A percentile compares a stretch with the other conserved stretches of the same genome.
These are phyloP conservation scores for Notarius quadriscutis DNA, from an alignment of 2,113 vertebrate species.

Conservation along the genomic window DNA sequence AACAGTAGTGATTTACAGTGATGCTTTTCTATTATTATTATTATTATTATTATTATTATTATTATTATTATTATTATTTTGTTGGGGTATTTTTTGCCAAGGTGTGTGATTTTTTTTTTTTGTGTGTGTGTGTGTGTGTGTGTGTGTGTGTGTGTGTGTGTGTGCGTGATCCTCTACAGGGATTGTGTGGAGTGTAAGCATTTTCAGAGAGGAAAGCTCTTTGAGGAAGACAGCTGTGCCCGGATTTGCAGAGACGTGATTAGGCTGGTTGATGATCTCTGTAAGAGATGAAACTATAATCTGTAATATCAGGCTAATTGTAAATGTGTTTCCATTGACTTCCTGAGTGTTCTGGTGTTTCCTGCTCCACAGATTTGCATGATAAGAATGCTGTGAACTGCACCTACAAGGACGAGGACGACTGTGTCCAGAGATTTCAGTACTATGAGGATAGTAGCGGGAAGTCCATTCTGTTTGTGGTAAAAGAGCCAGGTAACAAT, in stretches of 20 bases:
- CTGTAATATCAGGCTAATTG: neutral
- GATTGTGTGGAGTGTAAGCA: slow-evolving; percentile 95
- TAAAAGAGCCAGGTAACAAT: slow-evolving; percentile 87
- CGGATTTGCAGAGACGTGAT: slow-evolving; percentile 91
- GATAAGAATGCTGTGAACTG: slow-evolving; percentile 91
- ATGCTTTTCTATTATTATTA: neutral
- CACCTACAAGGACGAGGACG: slow-evolving; percentile 92
- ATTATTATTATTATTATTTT: too few relatives aligned
- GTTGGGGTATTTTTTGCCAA: neutral
- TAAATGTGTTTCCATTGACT: neutral
- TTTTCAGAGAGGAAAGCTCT: slow-evolving; percentile 82
- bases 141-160: neutral
- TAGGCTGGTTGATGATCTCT: slow-evolving; percentile 77
- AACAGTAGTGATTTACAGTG: neutral
- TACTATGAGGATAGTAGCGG: slow-evolving; percentile 94
- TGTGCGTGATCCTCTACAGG: slow-evolving; percentile 65
- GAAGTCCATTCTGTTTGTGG: slow-evolving; percentile 87
- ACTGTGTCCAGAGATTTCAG: slow-evolving; percentile 91
- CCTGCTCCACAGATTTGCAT: slow-evolving; percentile 65
- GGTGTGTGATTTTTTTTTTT: neutral
- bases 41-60: too few relatives aligned
- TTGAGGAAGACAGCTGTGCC: slow-evolving; percentile 80
- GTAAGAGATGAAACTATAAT: slow-evolving; percentile 66
- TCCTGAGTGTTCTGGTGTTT: neutral
- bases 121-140: neutral